phyloP scores from a whole-genome alignment of 2,888 invertebrate species.

The Drosophila neonasuta region DNA sequence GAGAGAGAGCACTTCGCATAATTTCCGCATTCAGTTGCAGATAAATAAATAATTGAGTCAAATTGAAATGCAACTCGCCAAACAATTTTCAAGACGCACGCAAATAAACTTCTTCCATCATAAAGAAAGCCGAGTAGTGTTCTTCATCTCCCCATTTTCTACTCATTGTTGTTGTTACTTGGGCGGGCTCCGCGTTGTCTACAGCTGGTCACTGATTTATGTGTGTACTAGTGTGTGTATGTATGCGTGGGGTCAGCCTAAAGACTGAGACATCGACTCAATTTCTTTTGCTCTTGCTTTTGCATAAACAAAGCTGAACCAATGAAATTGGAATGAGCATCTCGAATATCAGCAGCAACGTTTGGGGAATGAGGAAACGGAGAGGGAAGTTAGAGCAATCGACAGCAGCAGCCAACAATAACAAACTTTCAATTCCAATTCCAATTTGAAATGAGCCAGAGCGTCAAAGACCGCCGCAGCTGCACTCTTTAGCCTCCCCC shows the following conservation, averaged over 20 bases:
- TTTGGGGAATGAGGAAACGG: neutral
- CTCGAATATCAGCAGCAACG: neutral
- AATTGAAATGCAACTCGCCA: constrained; percentile 78
- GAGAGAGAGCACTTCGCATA: constrained; percentile 57
- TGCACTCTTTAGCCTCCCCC: constrained; percentile 18
- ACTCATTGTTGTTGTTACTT: constrained; percentile 27
- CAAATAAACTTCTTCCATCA: constrained; percentile 73
- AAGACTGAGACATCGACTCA: constrained; percentile 39
- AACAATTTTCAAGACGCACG: constrained; percentile 73
- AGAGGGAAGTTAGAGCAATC: constrained; percentile 5
- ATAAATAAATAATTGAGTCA: constrained; percentile 78
- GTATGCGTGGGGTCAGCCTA: constrained; percentile 47
- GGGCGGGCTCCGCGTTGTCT: constrained; percentile 67
- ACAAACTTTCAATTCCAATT: constrained; percentile 71
- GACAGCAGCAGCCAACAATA: constrained; percentile 35
- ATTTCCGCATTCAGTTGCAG: constrained; percentile 78
- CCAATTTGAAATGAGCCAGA: constrained; percentile 75
- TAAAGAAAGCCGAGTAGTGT: constrained; percentile 54
- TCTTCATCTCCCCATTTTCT: constrained; percentile 18
- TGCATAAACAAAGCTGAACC: constrained; percentile 57
- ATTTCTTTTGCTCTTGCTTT: constrained; percentile 23
- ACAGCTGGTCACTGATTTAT: constrained; percentile 70
- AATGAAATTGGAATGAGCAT: constrained; percentile 32
- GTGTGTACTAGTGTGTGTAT: constrained; percentile 10
- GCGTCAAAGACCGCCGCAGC: constrained; percentile 70